A percentile compares a stretch with the other conserved stretches of the same genome.
These are phyloP conservation scores for Oscheius sp. DNA, from an alignment of 1,140 invertebrate species.

Conservation along the genomic window DNA sequence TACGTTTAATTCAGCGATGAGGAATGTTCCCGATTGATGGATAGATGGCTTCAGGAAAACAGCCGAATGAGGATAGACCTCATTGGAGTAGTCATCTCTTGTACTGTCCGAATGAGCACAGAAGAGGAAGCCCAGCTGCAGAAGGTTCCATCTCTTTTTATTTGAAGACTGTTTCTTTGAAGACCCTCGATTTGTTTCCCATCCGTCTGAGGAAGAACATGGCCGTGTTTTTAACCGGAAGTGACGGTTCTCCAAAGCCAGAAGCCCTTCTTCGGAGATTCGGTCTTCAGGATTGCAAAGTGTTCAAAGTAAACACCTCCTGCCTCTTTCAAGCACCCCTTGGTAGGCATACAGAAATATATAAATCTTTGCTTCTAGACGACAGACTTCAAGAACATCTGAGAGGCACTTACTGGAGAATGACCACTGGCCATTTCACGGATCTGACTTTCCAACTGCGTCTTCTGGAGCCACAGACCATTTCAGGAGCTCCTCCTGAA, in stretches of 20 bases:
- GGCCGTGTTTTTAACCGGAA: constrained; percentile 4
- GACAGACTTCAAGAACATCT: constrained; percentile 11
- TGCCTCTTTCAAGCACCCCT: background rate
- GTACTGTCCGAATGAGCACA: constrained; percentile 4
- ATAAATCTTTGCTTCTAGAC: too few species aligned
- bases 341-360: too few species aligned
- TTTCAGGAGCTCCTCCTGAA: background rate
- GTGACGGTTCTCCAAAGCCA: constrained; percentile 1
- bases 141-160: constrained; percentile 9
- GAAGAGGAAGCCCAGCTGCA: constrained; percentile 5
- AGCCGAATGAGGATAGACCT: constrained; percentile 15
- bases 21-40: background rate
- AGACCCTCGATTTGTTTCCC: background rate
- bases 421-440: constrained; percentile 1
- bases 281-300: constrained; percentile 9
- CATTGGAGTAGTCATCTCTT: constrained; percentile 3
- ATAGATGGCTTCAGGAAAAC: constrained; percentile 14
- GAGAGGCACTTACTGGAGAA: constrained; percentile 10
- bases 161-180: background rate
- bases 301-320: constrained; percentile 13
- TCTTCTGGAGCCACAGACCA: background rate
- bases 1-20: background rate
- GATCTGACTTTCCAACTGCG: background rate
- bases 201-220: background rate
- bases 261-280: constrained; percentile 12